phyloP scores from a whole-genome alignment of 2,797 vertebrate species.

The Coendou prehensilis region DNA sequence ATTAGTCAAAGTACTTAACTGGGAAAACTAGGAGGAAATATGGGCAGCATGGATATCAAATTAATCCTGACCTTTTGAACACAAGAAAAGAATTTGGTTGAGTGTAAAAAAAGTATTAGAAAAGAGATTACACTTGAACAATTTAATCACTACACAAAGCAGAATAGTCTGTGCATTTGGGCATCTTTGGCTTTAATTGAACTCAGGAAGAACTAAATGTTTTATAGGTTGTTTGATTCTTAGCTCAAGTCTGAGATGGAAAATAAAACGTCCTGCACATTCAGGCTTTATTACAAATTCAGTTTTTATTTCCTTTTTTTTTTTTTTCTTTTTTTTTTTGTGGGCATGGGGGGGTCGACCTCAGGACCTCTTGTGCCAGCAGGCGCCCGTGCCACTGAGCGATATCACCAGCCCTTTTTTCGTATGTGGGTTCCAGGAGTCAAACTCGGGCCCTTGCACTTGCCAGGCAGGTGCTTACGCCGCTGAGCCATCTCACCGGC shows the following conservation, averaged over 20 bases:
- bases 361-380: too few relatives aligned
- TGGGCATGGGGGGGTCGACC: too few relatives aligned
- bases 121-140: constrained; percentile 60
- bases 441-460: too few relatives aligned
- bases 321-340: not conserved
- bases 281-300: not conserved
- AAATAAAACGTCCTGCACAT: constrained; percentile 5
- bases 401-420: too few relatives aligned
- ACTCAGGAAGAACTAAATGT: constrained; percentile 34
- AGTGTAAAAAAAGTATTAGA: constrained; percentile 61
- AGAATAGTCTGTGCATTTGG: constrained; percentile 28
- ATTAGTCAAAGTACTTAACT: constrained; percentile 66
- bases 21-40: constrained; percentile 54
- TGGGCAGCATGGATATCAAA: constrained; percentile 48
- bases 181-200: constrained; percentile 45
- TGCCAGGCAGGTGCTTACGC: too few relatives aligned
- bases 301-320: not conserved
- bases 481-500: too few relatives aligned
- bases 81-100: constrained; percentile 53
- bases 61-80: constrained; percentile 67
- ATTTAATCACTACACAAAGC: constrained; percentile 51
- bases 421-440: too few relatives aligned
- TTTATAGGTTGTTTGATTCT: constrained; percentile 52
- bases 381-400: too few relatives aligned
- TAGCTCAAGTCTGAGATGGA: not conserved